These are phyloP conservation scores for Neotoma lepida DNA, from an alignment of 2,113 vertebrate genomes.

Conservation along the genomic window DNA sequence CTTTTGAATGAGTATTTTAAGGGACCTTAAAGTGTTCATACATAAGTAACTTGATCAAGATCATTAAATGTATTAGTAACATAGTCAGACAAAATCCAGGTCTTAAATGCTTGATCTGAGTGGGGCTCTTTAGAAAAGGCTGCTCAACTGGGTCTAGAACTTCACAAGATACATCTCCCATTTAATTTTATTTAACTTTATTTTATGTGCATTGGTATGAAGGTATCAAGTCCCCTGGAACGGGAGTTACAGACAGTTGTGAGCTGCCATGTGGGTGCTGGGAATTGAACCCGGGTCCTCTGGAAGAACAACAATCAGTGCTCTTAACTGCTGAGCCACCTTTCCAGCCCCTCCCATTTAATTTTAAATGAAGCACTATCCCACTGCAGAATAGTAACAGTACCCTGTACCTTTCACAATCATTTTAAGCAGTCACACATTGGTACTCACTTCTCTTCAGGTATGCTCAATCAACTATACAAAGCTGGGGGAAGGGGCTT, in stretches of 20 bases:
- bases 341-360: neutral
- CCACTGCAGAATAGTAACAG: neutral
- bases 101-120: neutral
- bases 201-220: too few relatives aligned
- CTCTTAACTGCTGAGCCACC: too few relatives aligned
- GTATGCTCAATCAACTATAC: neutral
- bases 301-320: too few relatives aligned
- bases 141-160: neutral
- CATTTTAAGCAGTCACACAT: neutral
- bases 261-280: too few relatives aligned
- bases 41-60: constrained; percentile 6
- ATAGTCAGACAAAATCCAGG: constrained; percentile 9
- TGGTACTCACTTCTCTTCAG: neutral
- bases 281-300: too few relatives aligned
- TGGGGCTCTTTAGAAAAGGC: constrained; percentile 14
- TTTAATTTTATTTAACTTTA: neutral
- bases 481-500: too few relatives aligned
- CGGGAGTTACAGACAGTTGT: too few relatives aligned
- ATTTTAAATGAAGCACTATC: constrained; percentile 7
- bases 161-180: neutral
- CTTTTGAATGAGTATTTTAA: constrained; percentile 33
- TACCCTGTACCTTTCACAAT: constrained; percentile 2
- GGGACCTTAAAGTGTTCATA: constrained; percentile 8
- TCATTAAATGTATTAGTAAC: neutral
- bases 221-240: too few relatives aligned